Evolutionary conservation across 2,888 invertebrate genomes (phyloP).

Genomic region (Clanis bilineata): DNA sequence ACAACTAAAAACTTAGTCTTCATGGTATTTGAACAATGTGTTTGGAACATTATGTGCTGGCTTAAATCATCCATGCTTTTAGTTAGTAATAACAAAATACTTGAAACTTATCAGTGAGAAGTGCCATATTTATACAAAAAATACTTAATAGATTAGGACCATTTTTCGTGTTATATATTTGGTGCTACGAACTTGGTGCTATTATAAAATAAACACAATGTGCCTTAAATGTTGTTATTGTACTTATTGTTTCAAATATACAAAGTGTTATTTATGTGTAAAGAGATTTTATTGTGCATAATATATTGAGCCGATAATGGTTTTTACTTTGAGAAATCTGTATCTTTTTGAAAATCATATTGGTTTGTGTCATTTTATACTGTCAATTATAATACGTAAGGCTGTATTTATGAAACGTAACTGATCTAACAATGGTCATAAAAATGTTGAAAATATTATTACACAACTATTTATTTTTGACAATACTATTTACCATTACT

Average conservation of each 20-base stretch:
- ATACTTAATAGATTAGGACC: not conserved
- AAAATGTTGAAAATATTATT: too few relatives aligned
- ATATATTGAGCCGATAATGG: not conserved
- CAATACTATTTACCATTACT: too few relatives aligned
- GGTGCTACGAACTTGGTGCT: constrained; percentile 37
- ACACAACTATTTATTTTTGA: too few relatives aligned
- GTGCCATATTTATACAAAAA: constrained; percentile 23
- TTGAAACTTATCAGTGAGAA: constrained; percentile 9
- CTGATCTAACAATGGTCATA: too few relatives aligned
- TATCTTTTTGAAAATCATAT: not conserved
- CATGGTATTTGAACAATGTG: too few relatives aligned
- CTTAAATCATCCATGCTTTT: not conserved
- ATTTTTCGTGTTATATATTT: not conserved
- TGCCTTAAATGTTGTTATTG: constrained; percentile 60
- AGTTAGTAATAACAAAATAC: not conserved
- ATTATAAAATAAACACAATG: constrained; percentile 34
- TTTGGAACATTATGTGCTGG: not conserved
- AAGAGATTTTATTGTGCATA: constrained; percentile 46
- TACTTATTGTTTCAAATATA: constrained; percentile 60
- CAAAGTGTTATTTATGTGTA: constrained; percentile 63
- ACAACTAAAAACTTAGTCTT: too few relatives aligned
- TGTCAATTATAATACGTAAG: not conserved
- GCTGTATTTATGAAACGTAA: not conserved
- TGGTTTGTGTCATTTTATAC: not conserved
- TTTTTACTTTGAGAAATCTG: not conserved